A percentile compares a stretch with the other conserved stretches of the same genome.
Conservation (phyloP, 2,797 vertebrate species). For the Moxostoma hubbsi region DNA sequence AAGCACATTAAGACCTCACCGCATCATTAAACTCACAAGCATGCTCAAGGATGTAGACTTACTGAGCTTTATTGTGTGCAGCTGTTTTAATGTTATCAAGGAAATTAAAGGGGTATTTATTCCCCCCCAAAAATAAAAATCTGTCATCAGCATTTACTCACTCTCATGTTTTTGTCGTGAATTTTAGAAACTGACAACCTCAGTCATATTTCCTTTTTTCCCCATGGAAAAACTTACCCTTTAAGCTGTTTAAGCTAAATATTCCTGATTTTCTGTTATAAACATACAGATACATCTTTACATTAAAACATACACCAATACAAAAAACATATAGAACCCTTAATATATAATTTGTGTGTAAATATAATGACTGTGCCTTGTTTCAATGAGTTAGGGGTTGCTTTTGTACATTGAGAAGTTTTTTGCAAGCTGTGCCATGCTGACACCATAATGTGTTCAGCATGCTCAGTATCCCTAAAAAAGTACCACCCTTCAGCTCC, state of each 20-base stretch:
- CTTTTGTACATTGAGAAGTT: constrained; percentile 54
- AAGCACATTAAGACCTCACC: constrained; percentile 26
- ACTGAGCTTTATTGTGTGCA: constrained; percentile 24
- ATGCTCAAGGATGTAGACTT: constrained; percentile 24
- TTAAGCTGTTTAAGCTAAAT: neutral
- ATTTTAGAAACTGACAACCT: no score
- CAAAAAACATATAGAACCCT: neutral
- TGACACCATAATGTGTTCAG: constrained; percentile 78
- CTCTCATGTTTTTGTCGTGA: no score
- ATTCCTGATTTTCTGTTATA: neutral
- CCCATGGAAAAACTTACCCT: no score
- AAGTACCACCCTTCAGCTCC: constrained; percentile 28
- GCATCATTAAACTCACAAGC: constrained; percentile 40
- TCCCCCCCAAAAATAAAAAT: no score
- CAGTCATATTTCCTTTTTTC: no score
- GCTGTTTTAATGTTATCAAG: constrained; percentile 38
- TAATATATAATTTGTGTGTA: neutral
- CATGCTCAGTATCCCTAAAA: constrained; percentile 69
- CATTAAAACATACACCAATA: neutral
- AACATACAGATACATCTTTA: neutral
- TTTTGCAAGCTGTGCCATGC: constrained; percentile 66
- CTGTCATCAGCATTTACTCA: no score
- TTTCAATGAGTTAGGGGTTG: constrained; percentile 5
- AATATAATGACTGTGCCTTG: neutral
- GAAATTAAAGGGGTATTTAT: neutral